Evolutionary conservation across 2,888 invertebrate species (phyloP).

Genomic region (Amiota minor): DNA sequence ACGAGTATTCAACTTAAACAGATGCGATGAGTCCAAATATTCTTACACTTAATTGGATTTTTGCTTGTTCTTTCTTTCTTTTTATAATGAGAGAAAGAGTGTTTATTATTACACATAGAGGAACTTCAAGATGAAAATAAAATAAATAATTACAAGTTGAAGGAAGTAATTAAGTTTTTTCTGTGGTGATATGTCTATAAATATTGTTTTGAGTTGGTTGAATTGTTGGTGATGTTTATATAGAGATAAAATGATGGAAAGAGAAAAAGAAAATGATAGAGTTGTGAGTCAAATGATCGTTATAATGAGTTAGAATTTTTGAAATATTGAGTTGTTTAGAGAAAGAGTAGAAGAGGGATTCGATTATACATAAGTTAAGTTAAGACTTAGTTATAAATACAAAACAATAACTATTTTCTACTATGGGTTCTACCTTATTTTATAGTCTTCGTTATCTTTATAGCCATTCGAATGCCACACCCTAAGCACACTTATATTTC

Average conservation of each 20-base stretch:
- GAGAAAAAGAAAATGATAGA: not conserved
- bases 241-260: not conserved
- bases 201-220: conserved; percentile 15
- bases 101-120: conserved; percentile 24
- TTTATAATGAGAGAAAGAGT: not conserved
- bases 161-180: conserved; percentile 60
- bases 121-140: conserved; percentile 10
- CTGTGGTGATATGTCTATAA: conserved; percentile 31
- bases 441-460: no score
- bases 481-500: conserved; percentile 32
- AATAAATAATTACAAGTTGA: conserved; percentile 46
- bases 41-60: conserved; percentile 63
- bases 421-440: not conserved
- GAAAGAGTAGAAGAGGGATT: not conserved
- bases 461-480: not conserved
- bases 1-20: not conserved
- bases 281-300: not conserved
- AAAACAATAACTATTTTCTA: no score
- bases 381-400: not conserved
- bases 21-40: conserved; percentile 36
- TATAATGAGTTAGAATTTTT: not conserved
- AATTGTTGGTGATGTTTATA: not conserved
- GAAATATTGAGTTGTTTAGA: not conserved
- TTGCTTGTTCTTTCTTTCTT: conserved; percentile 42
- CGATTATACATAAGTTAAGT: not conserved